Conservation (phyloP, 2,113 vertebrate species). For the Phrynosoma blainvillii region DNA sequence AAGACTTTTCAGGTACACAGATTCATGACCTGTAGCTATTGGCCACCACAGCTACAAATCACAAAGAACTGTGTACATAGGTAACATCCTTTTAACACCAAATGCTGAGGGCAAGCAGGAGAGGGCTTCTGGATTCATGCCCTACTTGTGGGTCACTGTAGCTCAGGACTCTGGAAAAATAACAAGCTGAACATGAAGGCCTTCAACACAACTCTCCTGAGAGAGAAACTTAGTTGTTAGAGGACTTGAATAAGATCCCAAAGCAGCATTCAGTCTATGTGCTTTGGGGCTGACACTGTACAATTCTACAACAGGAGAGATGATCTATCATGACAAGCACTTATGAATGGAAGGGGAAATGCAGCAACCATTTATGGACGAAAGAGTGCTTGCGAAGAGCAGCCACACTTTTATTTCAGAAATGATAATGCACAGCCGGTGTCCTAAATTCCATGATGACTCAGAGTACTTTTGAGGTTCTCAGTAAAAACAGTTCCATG, state of each 20-base stretch:
- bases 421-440: background rate
- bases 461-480: background rate
- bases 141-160: background rate
- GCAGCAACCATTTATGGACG: background rate
- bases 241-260: background rate
- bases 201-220: background rate
- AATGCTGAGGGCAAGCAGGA: background rate
- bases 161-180: too few species aligned
- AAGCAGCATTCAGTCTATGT: background rate
- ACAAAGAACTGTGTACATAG: background rate
- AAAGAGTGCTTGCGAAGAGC: background rate
- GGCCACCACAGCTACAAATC: background rate
- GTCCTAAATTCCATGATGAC: conserved; percentile 14
- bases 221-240: background rate
- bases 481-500: background rate
- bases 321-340: background rate
- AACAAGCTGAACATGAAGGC: background rate
- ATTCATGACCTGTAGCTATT: background rate
- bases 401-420: background rate
- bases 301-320: conserved; percentile 2
- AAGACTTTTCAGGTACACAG: background rate
- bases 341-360: background rate
- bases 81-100: background rate
- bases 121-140: background rate
- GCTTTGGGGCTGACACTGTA: background rate